phyloP scores from a whole-genome alignment of 2,888 invertebrate genomes.

The Caradrina clavipalpis region DNA sequence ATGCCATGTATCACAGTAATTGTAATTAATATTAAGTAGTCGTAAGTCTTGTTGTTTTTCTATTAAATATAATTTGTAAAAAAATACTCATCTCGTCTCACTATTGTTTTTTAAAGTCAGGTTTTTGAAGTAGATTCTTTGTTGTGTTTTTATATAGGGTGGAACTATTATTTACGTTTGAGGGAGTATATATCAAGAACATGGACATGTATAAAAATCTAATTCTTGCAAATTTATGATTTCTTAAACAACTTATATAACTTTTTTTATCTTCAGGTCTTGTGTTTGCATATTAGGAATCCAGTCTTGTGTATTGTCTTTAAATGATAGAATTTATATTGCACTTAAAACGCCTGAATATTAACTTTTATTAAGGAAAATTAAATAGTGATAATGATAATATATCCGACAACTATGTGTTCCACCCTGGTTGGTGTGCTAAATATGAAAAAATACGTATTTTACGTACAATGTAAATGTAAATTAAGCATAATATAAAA shows the following conservation, averaged over 20 bases:
- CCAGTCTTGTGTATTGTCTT: background rate
- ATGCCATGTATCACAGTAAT: slow-evolving; percentile 81
- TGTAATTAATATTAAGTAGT: slow-evolving; percentile 55
- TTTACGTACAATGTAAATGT: slow-evolving; percentile 40
- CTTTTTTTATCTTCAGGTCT: background rate
- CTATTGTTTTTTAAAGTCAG: slow-evolving; percentile 32
- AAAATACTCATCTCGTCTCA: slow-evolving; percentile 62
- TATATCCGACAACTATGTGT: slow-evolving; percentile 25
- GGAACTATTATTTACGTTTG: slow-evolving; percentile 31
- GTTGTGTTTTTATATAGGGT: slow-evolving; percentile 29
- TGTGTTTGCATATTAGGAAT: background rate
- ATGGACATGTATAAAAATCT: too few relatives aligned
- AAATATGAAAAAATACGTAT: slow-evolving; percentile 17
- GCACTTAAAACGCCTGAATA: background rate
- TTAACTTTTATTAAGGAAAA: too few relatives aligned
- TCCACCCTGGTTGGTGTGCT: slow-evolving; percentile 45
- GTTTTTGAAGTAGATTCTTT: slow-evolving; percentile 15
- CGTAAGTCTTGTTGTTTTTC: slow-evolving; percentile 53
- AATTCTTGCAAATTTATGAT: too few relatives aligned
- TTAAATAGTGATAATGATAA: background rate
- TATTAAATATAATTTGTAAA: slow-evolving; percentile 55
- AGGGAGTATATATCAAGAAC: background rate
- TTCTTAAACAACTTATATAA: too few relatives aligned
- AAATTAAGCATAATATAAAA: slow-evolving; percentile 52
- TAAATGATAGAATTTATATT: background rate